Base-by-base conservation (phyloP, 2,888 invertebrate species). In the Drosophila mimetica region DNA sequence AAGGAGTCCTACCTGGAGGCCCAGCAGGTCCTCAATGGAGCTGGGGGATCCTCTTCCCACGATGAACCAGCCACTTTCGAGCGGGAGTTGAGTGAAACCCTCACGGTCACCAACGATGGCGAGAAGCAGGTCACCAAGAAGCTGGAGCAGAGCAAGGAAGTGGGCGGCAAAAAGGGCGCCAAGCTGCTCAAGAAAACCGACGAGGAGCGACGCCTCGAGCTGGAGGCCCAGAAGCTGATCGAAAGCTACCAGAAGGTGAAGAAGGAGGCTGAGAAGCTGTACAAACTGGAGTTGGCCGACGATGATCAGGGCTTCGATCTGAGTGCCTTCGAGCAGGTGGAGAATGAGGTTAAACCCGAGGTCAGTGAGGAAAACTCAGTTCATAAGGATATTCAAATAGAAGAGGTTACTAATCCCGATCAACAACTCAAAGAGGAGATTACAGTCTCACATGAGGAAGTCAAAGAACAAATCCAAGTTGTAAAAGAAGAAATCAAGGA, bases 201-300 rank as follows among this genome's bases (percentile, higher is more conserved):
- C 2, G 90, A 90, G 20, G 90, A 90, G 44, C 84, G 89, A 8
- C 87, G 87, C 4, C 65, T 90, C 1, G 90, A 90, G 59, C 70
- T 85, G 66, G 90, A 90, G 63, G 90, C 90, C 0, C 90, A 90
- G 32, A 89, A 89, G 58, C 75, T 90, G 0, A 90, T 90, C 16
- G 90, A 90, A 41, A 90, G 89, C 66, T 90, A 90, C 75, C 90
- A 90, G 41, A 90, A 90, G 48, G 90, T 90, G 8, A 89, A 84
- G 50, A 90, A 90, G 53, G 90, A 90, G 34, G 89, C 90, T 0
- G 90, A 90, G 39, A 90, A 90, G 18, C 67, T 90, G 0, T 84
- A 86, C 61, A 83, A 80, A 4, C 66, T 80, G 11, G 72, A 88
- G 44, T 52, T 76, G 28, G 76, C 77, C 1, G 89, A 89, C n/a